Percentiles rank a stretch among this genome's conserved stretches.
Conservation (phyloP, 2,797 vertebrate genomes). For the Pteropus rufus region DNA sequence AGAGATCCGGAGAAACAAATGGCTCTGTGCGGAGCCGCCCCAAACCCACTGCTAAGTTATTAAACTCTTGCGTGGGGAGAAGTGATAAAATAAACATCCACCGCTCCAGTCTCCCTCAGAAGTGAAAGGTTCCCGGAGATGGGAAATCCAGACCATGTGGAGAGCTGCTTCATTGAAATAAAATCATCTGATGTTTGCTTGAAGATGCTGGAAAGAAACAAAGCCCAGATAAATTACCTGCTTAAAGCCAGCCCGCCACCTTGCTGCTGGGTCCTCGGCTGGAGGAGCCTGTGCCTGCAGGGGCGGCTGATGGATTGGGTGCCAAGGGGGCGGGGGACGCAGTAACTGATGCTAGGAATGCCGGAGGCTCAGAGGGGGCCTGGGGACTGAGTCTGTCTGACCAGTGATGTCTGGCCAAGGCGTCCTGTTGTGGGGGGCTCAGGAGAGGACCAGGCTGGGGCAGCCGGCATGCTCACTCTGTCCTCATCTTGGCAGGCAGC, state of each 20-base stretch:
- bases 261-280: accelerated
- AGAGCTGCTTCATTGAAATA: conserved; percentile 45
- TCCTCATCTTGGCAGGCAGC: no score
- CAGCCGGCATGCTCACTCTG: background rate
- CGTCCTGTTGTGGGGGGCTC: background rate
- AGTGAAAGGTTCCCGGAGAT: conserved; percentile 54
- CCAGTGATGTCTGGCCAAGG: background rate
- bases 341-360: background rate
- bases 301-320: background rate
- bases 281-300: background rate
- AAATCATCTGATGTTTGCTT: conserved; percentile 54
- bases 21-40: conserved; percentile 51
- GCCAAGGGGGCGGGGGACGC: conserved; percentile 12
- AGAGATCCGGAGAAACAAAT: conserved; percentile 43
- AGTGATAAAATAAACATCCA: conserved; percentile 79
- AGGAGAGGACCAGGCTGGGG: background rate
- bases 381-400: background rate
- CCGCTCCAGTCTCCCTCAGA: conserved; percentile 48
- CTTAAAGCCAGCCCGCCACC: background rate
- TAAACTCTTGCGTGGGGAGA: conserved; percentile 67
- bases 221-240: conserved; percentile 42
- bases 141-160: conserved; percentile 75
- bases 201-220: conserved; percentile 59
- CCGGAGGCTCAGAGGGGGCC: background rate
- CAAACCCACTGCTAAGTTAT: conserved; percentile 72